These are phyloP conservation scores for Actinopyga echinites DNA, from an alignment of 53 echinoderm and acorn worm genomes.

Conservation along the genomic window DNA sequence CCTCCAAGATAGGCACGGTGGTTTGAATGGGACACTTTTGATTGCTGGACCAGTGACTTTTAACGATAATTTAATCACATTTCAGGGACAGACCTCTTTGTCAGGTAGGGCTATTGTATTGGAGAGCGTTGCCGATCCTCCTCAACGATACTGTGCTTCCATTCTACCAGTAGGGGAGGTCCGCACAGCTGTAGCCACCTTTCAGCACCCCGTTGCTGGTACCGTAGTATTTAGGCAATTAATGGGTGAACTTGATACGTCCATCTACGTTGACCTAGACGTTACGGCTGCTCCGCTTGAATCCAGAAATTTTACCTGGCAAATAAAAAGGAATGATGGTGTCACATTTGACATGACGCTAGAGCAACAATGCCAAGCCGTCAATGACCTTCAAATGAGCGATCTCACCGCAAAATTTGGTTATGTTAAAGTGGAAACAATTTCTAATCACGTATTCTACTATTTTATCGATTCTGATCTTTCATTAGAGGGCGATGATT, in stretches of 20 bases:
- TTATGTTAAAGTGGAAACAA: slow-evolving; percentile 64
- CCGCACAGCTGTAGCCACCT: slow-evolving; percentile 80
- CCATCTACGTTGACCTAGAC: slow-evolving; percentile 76
- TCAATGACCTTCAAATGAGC: slow-evolving; percentile 4
- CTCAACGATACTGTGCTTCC: slow-evolving; percentile 64
- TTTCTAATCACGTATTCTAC: slow-evolving; percentile 40
- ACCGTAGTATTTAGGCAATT: slow-evolving; percentile 82
- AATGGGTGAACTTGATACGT: slow-evolving; percentile 28
- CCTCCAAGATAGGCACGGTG: slow-evolving; percentile 23
- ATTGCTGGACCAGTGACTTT: slow-evolving; percentile 24
- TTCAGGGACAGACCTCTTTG: slow-evolving; percentile 60
- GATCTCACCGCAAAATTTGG: slow-evolving; percentile 49
- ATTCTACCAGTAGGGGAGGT: slow-evolving; percentile 61
- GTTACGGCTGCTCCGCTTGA: slow-evolving; percentile 64
- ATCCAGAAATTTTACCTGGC: slow-evolving; percentile 59
- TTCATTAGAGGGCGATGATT: slow-evolving; percentile 63
- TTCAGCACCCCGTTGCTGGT: slow-evolving; percentile 83
- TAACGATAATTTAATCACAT: slow-evolving; percentile 31
- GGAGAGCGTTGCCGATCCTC: slow-evolving; percentile 10
- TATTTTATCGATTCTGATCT: slow-evolving; percentile 73
- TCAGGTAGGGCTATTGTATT: slow-evolving; percentile 74
- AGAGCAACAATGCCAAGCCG: slow-evolving; percentile 55
- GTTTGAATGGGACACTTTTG: not conserved
- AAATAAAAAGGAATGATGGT: slow-evolving; percentile 60
- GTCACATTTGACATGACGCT: slow-evolving; percentile 62